Base-by-base conservation (phyloP, 2,797 vertebrate species). In the Esox lucius region DNA sequence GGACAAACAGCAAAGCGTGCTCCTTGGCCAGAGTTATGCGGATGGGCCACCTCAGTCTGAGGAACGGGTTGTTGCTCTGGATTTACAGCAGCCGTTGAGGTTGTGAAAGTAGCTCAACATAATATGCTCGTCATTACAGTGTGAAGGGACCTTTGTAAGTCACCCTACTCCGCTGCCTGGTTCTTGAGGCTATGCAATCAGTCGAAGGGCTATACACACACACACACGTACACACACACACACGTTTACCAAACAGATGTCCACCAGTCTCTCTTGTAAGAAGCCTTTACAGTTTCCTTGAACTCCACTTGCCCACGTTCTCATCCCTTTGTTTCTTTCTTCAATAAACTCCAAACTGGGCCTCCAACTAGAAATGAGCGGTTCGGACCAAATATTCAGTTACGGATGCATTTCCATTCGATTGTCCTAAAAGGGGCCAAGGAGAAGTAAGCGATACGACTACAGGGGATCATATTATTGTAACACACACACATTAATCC, bases 381-480 rank as follows among this genome's bases (percentile, higher is more conserved):
- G 88, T 53, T 67, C 79, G 72, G 81, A 82, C 84, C 68, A 82
- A 88, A 92, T 92, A 94, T 94, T 92, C 39, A 42, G 87, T 94
- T 93, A 92, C 93, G 42, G 91, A 90, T 93, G 84, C 77, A 84
- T 93, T 94, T 92, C 91, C 90, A 91, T 84, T 84, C 48, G 74
- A 94, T 94, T 94, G 93, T 94, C 86, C 87, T 83, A 86, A 92
- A 92, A 87, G 82, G 84, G 90, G 90, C 83, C 84, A 71, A 89
- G 86, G 82, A 85, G 86, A 85, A 76, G 92, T 91, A 95, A 94
- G 86, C 68, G 90, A 93, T 94, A 92, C 87, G 87, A 89, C 88
- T 87, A 65, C 80, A 82, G 82, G 88, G 89, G 92, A 93, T 95
- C 91, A 91, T 93, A 91, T 94, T 92, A 90, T 90, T 92, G 92